phyloP scores from a whole-genome alignment of 2,113 vertebrate species.

The Corydoras maculifer region DNA sequence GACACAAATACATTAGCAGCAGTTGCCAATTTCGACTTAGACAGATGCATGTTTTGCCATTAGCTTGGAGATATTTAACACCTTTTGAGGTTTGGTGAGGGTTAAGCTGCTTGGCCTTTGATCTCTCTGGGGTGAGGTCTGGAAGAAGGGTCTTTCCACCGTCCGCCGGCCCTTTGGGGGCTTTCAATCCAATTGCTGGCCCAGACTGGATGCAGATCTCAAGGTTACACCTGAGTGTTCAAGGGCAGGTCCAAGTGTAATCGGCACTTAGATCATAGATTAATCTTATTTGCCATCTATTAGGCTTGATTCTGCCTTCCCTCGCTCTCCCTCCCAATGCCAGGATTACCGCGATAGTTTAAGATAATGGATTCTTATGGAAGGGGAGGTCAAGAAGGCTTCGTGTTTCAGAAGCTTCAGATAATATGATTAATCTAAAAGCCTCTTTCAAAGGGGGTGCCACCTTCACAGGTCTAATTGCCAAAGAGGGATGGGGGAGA shows the following conservation, averaged over 20 bases:
- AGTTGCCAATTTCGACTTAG: conserved; percentile 50
- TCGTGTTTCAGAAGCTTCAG: conserved; percentile 96
- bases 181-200: conserved; percentile 87
- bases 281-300: conserved; percentile 99
- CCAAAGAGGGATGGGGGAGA: conserved; percentile 61
- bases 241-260: conserved; percentile 99
- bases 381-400: conserved; percentile 92
- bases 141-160: conserved; percentile 78
- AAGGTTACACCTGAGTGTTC: conserved; percentile 99
- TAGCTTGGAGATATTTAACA: conserved; percentile 66
- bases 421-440: conserved; percentile 99
- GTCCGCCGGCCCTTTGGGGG: conserved; percentile 71
- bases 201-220: conserved; percentile 94
- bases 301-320: conserved; percentile 97
- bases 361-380: conserved; percentile 99
- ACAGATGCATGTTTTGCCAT: conserved; percentile 46
- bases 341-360: conserved; percentile 99
- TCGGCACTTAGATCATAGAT: conserved; percentile 99
- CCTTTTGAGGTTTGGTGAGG: conserved; percentile 60
- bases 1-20: conserved; percentile 28
- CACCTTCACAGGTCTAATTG: conserved; percentile 92
- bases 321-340: conserved; percentile 92
- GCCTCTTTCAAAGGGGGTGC: conserved; percentile 86
- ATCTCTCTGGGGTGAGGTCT: conserved; percentile 69
- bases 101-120: conserved; percentile 69